Evolutionary conservation across 2,113 vertebrate genomes (phyloP), one percentile per base, ranked within the genome.

Genomic region (Paracanthobrama guichenoti): DNA sequence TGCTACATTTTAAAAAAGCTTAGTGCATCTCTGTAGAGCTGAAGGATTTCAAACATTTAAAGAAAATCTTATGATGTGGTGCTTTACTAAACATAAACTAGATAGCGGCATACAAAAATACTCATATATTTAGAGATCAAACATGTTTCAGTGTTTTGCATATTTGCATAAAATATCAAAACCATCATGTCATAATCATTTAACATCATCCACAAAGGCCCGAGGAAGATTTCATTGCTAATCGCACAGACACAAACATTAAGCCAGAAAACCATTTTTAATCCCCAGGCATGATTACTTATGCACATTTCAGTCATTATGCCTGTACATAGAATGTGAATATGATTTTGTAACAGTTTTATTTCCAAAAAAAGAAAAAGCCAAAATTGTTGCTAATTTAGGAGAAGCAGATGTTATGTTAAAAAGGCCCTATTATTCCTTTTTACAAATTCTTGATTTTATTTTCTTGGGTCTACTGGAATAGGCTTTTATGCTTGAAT

Each of bases 121-220:
- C 39, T 67, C 64, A 35, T 67, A 35, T 67, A 35, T 67, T 69
- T 69, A 20, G 8, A 20, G 20, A 11, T 62, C 22, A 20, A 69
- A 39, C 9, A 22, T 39, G 35, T 42, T 71, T 12, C 20, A 8
- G 31, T 44, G 67, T 44, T 76, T 76, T 76, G 48, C 46, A 31
- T 31, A 53, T 76, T 55, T 55, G 24, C 28, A 28, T 53, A 55
- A 55, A 76, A 55, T 26, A 75, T 10, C 26, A 55, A 53, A 75
- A 53, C 73, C 48, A 1, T 9, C 39, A 71, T 13, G 20, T n/a
- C 67, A 71, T 75, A 28, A 53, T 31, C 48, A 53, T 76, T 76
- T 20, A 76, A 53, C 26, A 76, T 76, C 26, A 55, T 76, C 18
- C 48, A 55, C 18, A 76, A 28, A 35, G 48, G 73, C 73, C 48